A percentile compares a stretch with the other conserved stretches of the same genome.
These are phyloP conservation scores for Heliconius nattereri DNA, from an alignment of 1,140 invertebrate genomes.

Conservation along the genomic window DNA sequence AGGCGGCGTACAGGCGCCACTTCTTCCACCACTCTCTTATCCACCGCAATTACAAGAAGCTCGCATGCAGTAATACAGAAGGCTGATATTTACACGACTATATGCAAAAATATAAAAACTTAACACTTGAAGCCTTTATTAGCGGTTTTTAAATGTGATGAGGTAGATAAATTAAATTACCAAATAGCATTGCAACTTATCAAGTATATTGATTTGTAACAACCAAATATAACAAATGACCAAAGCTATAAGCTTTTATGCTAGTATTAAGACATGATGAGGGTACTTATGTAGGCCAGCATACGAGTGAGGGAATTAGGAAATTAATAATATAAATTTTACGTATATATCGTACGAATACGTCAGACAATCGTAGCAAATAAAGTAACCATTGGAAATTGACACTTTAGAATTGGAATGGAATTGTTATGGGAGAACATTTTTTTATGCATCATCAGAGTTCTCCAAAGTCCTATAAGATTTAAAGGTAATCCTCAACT, in stretches of 20 bases:
- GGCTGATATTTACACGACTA: not conserved
- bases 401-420: not conserved
- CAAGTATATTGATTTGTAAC: slow-evolving; percentile 47
- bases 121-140: slow-evolving; percentile 21
- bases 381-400: slow-evolving; percentile 24
- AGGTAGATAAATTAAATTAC: slow-evolving; percentile 32
- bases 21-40: slow-evolving; percentile 78
- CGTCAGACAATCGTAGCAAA: slow-evolving; percentile 33
- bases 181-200: slow-evolving; percentile 42
- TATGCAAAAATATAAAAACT: slow-evolving; percentile 6
- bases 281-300: slow-evolving; percentile 47
- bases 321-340: slow-evolving; percentile 33
- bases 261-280: slow-evolving; percentile 58
- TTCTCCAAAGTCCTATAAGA: not conserved
- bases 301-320: slow-evolving; percentile 39
- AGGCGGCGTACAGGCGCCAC: slow-evolving; percentile 84
- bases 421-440: not conserved
- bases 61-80: slow-evolving; percentile 72
- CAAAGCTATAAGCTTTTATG: slow-evolving; percentile 75
- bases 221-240: slow-evolving; percentile 72
- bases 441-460: not conserved
- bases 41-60: slow-evolving; percentile 79
- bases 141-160: slow-evolving; percentile 31
- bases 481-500: not conserved
- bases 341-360: slow-evolving; percentile 40